Percentiles rank a stretch among this genome's conserved stretches.
Evolutionary conservation across 2,113 vertebrate genomes (phyloP).

Genomic region (Circaetus cinerascens): DNA sequence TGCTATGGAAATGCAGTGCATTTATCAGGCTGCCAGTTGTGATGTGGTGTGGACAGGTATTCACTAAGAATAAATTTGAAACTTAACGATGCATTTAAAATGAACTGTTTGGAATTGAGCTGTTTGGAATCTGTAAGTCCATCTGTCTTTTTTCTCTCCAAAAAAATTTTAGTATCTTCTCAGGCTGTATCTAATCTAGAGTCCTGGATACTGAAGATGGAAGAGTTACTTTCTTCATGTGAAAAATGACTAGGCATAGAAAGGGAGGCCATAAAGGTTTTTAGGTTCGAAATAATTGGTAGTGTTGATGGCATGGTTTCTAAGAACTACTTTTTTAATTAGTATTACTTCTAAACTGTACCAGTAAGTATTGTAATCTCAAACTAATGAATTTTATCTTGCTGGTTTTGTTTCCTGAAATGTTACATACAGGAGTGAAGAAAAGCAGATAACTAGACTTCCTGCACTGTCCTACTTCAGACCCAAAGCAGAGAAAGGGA

Average conservation of each 20-base stretch:
- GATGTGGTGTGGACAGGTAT: neutral
- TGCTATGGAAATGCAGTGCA: neutral
- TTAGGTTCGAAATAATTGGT: neutral
- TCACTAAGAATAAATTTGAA: neutral
- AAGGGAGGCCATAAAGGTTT: neutral
- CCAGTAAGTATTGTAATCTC: neutral
- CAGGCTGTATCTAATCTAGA: neutral
- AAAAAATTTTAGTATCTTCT: neutral
- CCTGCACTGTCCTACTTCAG: neutral
- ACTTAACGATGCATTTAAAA: neutral
- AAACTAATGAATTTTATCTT: neutral
- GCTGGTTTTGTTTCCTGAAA: neutral
- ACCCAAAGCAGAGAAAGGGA: slow-evolving; percentile 65
- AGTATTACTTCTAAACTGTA: neutral
- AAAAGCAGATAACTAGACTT: neutral
- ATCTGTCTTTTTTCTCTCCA: neutral
- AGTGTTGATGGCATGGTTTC: neutral
- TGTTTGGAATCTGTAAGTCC: neutral
- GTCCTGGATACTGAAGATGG: neutral
- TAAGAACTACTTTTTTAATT: neutral
- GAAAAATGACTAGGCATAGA: neutral
- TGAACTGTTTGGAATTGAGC: neutral
- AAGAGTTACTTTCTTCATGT: neutral
- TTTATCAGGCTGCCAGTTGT: neutral
- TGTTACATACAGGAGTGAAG: neutral